These are phyloP conservation scores for Pogona vitticeps DNA, from an alignment of 2,113 vertebrate genomes.

Conservation along the genomic window DNA sequence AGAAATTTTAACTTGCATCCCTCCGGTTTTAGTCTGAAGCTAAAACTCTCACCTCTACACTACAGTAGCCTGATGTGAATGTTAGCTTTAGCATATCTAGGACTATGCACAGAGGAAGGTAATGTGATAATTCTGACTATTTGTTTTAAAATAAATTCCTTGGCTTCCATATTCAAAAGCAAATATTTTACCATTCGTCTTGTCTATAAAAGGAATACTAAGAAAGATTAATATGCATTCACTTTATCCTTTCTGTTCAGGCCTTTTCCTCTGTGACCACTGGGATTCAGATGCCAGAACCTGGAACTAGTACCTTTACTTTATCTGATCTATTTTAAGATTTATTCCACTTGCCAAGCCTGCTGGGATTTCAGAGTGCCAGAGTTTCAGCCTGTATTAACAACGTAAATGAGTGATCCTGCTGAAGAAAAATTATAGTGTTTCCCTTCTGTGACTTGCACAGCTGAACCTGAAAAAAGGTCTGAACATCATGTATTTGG, in stretches of 20 bases:
- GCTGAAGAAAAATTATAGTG: background rate
- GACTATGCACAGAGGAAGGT: background rate
- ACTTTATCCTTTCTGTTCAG: constrained; percentile 8
- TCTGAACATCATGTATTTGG: background rate
- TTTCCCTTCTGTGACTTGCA: background rate
- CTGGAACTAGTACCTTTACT: background rate
- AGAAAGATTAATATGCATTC: constrained; percentile 16
- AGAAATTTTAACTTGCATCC: background rate
- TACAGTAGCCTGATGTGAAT: background rate
- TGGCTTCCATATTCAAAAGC: background rate
- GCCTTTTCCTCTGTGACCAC: background rate
- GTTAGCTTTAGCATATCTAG: background rate
- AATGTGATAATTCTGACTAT: background rate
- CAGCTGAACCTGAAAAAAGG: background rate
- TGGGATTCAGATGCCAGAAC: background rate
- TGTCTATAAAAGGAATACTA: background rate
- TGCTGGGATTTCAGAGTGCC: background rate
- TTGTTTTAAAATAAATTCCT: background rate
- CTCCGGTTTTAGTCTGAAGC: background rate
- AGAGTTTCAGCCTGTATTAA: background rate
- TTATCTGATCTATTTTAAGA: constrained; percentile 28
- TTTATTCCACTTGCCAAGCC: background rate
- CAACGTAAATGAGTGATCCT: background rate
- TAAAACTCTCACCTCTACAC: no score
- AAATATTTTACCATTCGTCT: background rate